Base-by-base conservation (phyloP, 2,113 vertebrate species). In the Hypanus sabinus region DNA sequence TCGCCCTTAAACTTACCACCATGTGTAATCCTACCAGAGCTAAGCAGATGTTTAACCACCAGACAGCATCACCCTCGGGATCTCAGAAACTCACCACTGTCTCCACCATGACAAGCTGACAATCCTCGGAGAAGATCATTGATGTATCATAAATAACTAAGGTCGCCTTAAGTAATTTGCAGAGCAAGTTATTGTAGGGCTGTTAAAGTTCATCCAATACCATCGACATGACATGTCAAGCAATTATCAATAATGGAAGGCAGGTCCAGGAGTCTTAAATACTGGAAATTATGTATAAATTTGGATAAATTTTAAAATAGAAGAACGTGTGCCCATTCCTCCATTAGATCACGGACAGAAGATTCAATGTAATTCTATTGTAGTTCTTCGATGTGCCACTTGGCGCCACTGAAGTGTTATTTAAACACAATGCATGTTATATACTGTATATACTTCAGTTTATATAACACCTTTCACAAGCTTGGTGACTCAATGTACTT, bases 331-430 rank as follows among this genome's bases (percentile, higher is more conserved):
- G 33, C 85, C 27, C 60, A 20, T 3, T 68, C 30, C 85, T 33
- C 85, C 18, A 6, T 90, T 30, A 33, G n/a, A 62, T 0, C 85
- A 88, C 11, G 18, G 81, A 88, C 20, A 4, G 30, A 88, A 65
- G 30, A 68, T 33, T 88, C 62, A 14, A n/a, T 83, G 38, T 33
- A 30, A 90, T 90, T 90, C 62, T 90, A 33, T 62, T 90, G 85
- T 36, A 90, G 85, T 90, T 90, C 85, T 90, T 68, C 0, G 30
- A 65, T 90, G 30, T 33, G 16, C 85, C 85, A 90, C 85, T 90
- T 90, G 85, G 85, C 85, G 60, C 60, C 85, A 90, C 85, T 33
- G n/a, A 90, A 90, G 85, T 68, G 85, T 62, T 33, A 20, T 65
- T 33, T 65, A 68, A 90, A 65, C 83, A 16, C 85, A 65, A 8